Evolutionary conservation across 2,113 vertebrate species (phyloP), one percentile per base, ranked within the genome.

Genomic region (Chascanopsetta lugubris): DNA sequence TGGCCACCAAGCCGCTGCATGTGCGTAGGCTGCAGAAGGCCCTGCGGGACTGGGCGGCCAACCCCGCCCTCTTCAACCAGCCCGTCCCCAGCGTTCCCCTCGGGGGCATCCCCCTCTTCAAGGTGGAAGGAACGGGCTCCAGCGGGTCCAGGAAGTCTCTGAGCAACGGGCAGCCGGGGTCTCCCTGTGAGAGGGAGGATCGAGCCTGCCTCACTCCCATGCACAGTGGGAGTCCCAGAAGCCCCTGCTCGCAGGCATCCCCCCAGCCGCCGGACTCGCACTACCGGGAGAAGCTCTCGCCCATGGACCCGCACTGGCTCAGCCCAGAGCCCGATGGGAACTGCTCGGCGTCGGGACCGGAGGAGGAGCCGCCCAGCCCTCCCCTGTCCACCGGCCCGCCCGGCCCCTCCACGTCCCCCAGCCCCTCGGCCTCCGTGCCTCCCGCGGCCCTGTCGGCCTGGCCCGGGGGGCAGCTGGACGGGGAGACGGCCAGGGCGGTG

Each of bases 1-100:
- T 99, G 97, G 97, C 97, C 79, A 98, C 95, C 67, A 99, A 99
- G 71, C 97, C 97, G 7, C 92, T 99, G 82, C 97, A 99, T 21
- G 97, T 98, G 82, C 95, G 97, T 27, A 94, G 97, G 76, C 90
- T 99, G 53, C 97, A 99, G 86, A 99, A 99, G 82, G 96, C 96
- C 36, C 88, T 99, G 51, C 93, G 95, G 1, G 97, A 99, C 75
- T 99, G 97, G 97, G 96, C 95, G 1, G 94, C 96, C 32, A 98
- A 98, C 80, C 97, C 97, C 0, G 90, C 94, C 61, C 91, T 97
- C 58, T 99, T 99, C 85, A 97, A 93, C 85, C 96, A 98, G 88
- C 96, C 96, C 0, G 91, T 96, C 32, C 90, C 95, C 2, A 93
- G 91, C 0, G 88, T 95, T 13, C 94, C 96, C 0, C 91, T 94